Base-by-base conservation (phyloP, 2,888 invertebrate genomes). In the Sipunculus nudus region DNA sequence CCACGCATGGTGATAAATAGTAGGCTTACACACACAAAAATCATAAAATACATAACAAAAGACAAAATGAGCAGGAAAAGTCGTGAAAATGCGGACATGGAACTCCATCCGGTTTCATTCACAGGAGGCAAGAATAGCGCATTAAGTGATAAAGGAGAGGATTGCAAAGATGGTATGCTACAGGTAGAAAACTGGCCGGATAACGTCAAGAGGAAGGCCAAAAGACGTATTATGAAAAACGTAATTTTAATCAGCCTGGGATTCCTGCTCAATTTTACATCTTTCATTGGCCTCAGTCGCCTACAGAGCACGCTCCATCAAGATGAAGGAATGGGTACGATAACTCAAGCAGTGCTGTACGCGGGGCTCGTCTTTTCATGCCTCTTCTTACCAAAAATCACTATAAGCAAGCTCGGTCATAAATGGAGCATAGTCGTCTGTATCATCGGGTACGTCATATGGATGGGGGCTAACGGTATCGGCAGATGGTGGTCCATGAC, bases 351-450 rank as follows among this genome's bases (percentile, higher is more conserved):
- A 77, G 92, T 94, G 40, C 90, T 97, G 72, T 98, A 97, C 85
- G 93, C 92, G 31, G 92, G 94, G 6, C 88, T 96, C 38, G 94
- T 97, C 56, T 88, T 97, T 19, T 96, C 96, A 59, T 97, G 96
- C 84, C 92, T 97, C 85, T 95, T 98, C 85, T 90, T 97, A 2
- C 67, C 71, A 8, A 66, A 75, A 13, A 64, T 77, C 21, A 45
- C 77, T 23, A 77, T 79, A 48, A 40, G 41, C 6, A 46, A 63
- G 13, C 48, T 69, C 31, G 67, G 65, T 2, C 57, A 56, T n/a
- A 98, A 98, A 86, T 94, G 96, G 93, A 96, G 97, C 13, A 88
- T 98, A 55, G 93, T 94, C 75, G 83, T 92, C 61, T 93, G 95
- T 58, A 93, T 97, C 91, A 84, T 93, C 75, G 92, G 95, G 81